A percentile compares a stretch with the other conserved stretches of the same genome.
Conservation (phyloP, 23 tunicate species). For the Ascidia mentula region DNA sequence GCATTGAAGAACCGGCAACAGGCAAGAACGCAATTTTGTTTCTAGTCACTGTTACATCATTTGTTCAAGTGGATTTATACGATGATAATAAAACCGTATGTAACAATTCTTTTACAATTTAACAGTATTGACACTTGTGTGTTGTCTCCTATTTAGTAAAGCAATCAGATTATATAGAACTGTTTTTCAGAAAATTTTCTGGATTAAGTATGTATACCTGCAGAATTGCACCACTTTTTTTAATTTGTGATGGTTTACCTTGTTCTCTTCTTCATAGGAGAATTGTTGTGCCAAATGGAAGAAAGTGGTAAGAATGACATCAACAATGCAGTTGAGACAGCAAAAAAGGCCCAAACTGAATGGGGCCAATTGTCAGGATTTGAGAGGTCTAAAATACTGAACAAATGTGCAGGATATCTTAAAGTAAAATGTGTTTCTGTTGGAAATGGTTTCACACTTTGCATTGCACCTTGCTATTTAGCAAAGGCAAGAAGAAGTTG, state of each 20-base stretch:
- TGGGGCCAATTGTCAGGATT: constrained; percentile 70
- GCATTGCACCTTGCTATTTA: constrained; percentile 7
- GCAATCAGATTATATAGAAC: no score
- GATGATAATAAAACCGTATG: no score
- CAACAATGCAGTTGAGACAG: constrained; percentile 51
- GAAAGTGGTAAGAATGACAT: constrained; percentile 68
- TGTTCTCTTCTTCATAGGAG: no score
- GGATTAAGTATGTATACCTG: neutral
- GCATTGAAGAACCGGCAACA: constrained; percentile 87
- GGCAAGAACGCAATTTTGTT: constrained; percentile 17
- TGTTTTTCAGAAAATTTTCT: neutral
- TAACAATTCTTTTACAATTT: no score
- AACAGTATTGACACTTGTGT: no score
- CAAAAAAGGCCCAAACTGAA: constrained; percentile 53
- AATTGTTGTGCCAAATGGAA: constrained; percentile 32
- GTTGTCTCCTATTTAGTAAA: no score
- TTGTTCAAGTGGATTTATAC: no score
- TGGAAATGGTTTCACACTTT: neutral
- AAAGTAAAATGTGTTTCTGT: constrained; percentile 23
- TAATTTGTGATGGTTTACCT: no score
- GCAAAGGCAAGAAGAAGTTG: constrained; percentile 80
- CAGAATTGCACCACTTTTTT: neutral
- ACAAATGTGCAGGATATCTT: constrained; percentile 48
- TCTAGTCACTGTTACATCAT: no score
- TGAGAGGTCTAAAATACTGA: constrained; percentile 61